phyloP scores from a whole-genome alignment of 23 tunicate species.

The Styela plicata region DNA sequence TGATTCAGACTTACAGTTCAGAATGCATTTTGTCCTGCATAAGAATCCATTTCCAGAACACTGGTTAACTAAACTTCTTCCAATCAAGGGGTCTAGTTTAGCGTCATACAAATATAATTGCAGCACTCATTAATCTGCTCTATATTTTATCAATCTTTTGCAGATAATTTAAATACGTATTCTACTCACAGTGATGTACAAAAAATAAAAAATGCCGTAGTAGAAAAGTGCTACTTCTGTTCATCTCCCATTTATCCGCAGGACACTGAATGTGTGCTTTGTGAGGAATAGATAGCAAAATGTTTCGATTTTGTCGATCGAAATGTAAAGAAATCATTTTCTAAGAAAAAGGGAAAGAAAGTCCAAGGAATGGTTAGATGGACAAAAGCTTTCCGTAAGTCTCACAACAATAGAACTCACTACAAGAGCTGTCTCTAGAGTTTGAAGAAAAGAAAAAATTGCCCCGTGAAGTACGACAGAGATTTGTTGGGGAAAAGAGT shows the following conservation, averaged over 20 bases:
- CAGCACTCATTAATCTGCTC: no score
- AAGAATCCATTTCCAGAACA: no score
- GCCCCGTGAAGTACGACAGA: constrained; percentile 90
- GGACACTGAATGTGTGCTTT: constrained; percentile 93
- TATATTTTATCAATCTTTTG: no score
- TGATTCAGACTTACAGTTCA: no score
- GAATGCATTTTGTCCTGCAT: no score
- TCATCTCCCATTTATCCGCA: constrained; percentile 93
- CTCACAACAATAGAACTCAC: constrained; percentile 86
- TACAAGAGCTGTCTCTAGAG: constrained; percentile 74
- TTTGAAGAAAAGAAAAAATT: constrained; percentile 84
- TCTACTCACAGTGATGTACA: no score
- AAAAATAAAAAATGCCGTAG: no score
- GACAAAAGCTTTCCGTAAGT: constrained; percentile 91
- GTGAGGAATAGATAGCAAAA: constrained; percentile 90
- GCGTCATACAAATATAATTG: no score
- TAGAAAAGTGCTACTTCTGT: constrained; percentile 93
- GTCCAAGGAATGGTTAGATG: constrained; percentile 91
- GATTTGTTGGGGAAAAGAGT: constrained; percentile 81
- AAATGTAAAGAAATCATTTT: constrained; percentile 89
- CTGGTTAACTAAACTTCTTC: no score
- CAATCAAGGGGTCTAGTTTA: no score
- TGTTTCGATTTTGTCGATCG: constrained; percentile 83
- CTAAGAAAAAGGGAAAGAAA: constrained; percentile 94
- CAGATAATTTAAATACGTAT: no score